These are phyloP conservation scores for Drosophila saltans DNA, from an alignment of 1,140 invertebrate genomes.

Conservation along the genomic window DNA sequence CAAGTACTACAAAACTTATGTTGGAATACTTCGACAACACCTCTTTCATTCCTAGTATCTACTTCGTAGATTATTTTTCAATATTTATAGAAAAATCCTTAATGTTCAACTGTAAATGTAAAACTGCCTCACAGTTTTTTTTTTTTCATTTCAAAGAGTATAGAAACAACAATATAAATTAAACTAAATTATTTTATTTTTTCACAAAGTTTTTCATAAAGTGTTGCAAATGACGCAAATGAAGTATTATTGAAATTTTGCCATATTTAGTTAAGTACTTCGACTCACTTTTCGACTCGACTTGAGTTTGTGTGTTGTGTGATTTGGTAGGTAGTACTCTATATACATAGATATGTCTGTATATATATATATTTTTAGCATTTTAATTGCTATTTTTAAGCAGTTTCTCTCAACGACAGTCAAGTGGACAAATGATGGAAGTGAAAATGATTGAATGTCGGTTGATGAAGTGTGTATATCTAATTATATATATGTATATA, in stretches of 20 bases:
- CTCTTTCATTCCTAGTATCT: too few species aligned
- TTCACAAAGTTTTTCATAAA: constrained; percentile 19
- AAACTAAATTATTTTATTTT: too few species aligned
- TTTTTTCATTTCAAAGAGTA: neutral
- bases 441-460: constrained; percentile 5
- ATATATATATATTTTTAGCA: constrained; percentile 58
- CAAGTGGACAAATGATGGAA: constrained; percentile 20
- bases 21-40: too few species aligned
- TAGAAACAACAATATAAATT: neutral
- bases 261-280: constrained; percentile 53
- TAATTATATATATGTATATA: neutral
- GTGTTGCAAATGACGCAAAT: constrained; percentile 70
- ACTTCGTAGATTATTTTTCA: too few species aligned
- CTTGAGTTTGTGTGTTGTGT: neutral
- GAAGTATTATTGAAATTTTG: constrained; percentile 57
- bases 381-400: constrained; percentile 71
- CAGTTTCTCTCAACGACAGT: constrained; percentile 41
- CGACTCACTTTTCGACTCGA: constrained; percentile 18
- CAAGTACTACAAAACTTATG: too few species aligned
- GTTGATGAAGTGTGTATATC: constrained; percentile 3
- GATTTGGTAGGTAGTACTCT: neutral
- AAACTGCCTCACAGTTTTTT: too few species aligned
- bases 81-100: too few species aligned
- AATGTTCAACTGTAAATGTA: too few species aligned
- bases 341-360: neutral